Conservation (phyloP, 1,140 invertebrate genomes). For the Caenorhabditis inopinata region DNA sequence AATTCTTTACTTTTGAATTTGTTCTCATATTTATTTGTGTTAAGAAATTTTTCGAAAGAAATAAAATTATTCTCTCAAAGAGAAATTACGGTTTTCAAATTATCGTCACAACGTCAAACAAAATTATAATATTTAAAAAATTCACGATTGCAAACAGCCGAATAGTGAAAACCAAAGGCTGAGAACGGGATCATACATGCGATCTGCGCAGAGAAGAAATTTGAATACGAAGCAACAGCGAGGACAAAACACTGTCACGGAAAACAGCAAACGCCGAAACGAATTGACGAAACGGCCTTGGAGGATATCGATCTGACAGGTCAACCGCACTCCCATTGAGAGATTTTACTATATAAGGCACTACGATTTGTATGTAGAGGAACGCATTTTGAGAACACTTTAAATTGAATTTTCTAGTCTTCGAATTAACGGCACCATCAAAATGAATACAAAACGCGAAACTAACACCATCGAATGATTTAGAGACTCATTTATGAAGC, state of each 20-base stretch:
- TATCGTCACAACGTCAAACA: no score
- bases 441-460: neutral
- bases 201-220: constrained; percentile 11
- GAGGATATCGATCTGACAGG: constrained; percentile 32
- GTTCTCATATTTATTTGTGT: no score
- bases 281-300: constrained; percentile 29
- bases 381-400: no score
- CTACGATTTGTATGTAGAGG: neutral
- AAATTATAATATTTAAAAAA: no score
- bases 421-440: no score
- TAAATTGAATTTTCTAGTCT: no score
- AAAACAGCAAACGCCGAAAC: neutral
- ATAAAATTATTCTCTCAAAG: no score
- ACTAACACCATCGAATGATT: neutral
- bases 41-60: no score
- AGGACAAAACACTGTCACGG: neutral
- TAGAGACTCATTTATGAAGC: neutral
- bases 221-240: constrained; percentile 31
- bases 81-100: no score
- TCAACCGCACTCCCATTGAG: constrained; percentile 7
- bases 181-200: neutral
- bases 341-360: constrained; percentile 11
- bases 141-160: no score
- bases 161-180: neutral
- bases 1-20: no score